phyloP scores from a whole-genome alignment of 2,888 invertebrate genomes.

The Cryptocephalus moraei region DNA sequence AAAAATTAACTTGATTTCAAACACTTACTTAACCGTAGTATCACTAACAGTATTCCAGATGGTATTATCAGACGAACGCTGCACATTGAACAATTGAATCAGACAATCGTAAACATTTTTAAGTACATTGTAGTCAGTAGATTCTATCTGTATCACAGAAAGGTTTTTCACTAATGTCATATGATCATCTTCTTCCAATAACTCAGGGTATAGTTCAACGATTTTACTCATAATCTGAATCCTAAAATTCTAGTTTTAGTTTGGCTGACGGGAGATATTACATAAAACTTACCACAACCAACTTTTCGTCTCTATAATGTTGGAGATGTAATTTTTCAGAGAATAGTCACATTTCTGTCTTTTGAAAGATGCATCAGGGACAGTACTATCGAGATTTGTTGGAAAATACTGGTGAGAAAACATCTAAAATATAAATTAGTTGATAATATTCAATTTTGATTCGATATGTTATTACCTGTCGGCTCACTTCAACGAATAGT shows the following conservation, averaged over 20 bases:
- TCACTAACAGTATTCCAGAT: too few relatives aligned
- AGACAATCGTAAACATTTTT: constrained; percentile 16
- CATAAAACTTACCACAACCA: constrained; percentile 32
- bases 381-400: constrained; percentile 5
- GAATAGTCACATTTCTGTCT: constrained; percentile 14
- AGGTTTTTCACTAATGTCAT: constrained; percentile 33
- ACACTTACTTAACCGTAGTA: too few relatives aligned
- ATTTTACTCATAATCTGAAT: constrained; percentile 34
- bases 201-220: constrained; percentile 35
- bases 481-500: constrained; percentile 33
- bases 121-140: constrained; percentile 14
- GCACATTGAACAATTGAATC: constrained; percentile 13
- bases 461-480: constrained; percentile 26
- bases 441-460: too few relatives aligned
- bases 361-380: constrained; percentile 12
- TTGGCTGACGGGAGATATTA: too few relatives aligned
- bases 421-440: constrained; percentile 6
- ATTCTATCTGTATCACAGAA: constrained; percentile 24
- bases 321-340: constrained; percentile 26
- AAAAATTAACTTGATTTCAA: too few relatives aligned
- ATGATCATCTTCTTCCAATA: constrained; percentile 32
- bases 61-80: neutral
- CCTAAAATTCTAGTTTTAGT: constrained; percentile 17
- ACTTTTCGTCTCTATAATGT: constrained; percentile 29
- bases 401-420: constrained; percentile 11